Evolutionary conservation across 2,888 invertebrate genomes (phyloP).

Genomic region (Cosmopolites sordidus): DNA sequence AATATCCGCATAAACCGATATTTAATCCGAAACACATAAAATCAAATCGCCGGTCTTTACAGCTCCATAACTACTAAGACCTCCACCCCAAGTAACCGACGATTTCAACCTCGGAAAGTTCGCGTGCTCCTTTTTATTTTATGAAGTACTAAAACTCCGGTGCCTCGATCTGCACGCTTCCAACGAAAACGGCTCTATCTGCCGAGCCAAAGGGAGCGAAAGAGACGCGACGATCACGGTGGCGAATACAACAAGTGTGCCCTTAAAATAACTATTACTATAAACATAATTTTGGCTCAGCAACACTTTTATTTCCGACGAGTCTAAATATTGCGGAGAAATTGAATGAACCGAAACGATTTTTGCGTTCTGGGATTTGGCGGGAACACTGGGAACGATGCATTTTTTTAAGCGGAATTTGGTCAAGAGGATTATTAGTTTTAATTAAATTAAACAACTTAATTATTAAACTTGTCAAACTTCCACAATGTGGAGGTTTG

Average conservation of each 20-base stretch:
- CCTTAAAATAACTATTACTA: conserved; percentile 50
- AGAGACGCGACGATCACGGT: neutral
- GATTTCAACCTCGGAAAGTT: conserved; percentile 49
- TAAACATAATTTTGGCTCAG: conserved; percentile 49
- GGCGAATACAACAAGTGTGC: conserved; percentile 49
- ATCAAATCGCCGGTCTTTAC: conserved; percentile 51
- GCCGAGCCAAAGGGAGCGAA: neutral
- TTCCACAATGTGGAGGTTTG: no score
- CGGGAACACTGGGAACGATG: no score
- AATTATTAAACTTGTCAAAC: no score
- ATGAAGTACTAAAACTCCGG: conserved; percentile 49
- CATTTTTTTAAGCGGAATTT: no score
- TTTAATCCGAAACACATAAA: no score
- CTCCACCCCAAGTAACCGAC: conserved; percentile 45
- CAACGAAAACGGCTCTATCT: conserved; percentile 21
- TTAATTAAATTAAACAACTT: no score
- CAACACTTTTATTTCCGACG: conserved; percentile 47
- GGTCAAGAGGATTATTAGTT: no score
- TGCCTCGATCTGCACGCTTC: conserved; percentile 39
- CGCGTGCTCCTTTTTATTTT: conserved; percentile 49
- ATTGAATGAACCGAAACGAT: conserved; percentile 32
- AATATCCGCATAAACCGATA: no score
- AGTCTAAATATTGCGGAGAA: conserved; percentile 40
- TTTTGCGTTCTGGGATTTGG: conserved; percentile 9
- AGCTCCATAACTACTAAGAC: conserved; percentile 45